These are phyloP conservation scores for Nyctereutes procyonoides DNA, from an alignment of 2,113 vertebrate genomes.

Conservation along the genomic window DNA sequence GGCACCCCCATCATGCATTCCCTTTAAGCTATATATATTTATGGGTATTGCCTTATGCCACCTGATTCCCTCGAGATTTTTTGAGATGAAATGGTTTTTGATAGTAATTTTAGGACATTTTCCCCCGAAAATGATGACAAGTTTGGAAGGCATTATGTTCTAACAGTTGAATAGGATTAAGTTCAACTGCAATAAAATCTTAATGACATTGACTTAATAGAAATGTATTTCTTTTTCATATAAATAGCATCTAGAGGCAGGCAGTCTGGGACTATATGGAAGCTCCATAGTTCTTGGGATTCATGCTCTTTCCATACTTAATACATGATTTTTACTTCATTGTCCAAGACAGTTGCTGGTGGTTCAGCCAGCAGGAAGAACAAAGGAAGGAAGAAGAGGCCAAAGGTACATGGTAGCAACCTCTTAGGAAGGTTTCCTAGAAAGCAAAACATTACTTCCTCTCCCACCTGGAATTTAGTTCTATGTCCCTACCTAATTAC, in stretches of 20 bases:
- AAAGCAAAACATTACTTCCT: neutral
- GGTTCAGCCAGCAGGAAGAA: neutral
- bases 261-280: neutral
- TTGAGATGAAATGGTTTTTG: neutral
- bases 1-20: neutral
- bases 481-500: neutral
- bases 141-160: neutral
- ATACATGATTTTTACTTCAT: neutral
- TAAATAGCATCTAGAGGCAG: neutral
- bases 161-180: neutral
- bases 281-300: neutral
- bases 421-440: neutral
- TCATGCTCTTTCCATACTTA: neutral
- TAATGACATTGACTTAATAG: neutral
- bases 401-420: neutral
- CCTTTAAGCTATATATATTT: neutral
- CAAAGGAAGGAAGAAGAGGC: neutral
- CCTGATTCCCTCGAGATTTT: neutral
- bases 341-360: neutral
- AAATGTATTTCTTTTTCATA: neutral
- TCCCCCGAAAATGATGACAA: neutral
- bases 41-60: neutral
- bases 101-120: neutral
- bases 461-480: neutral
- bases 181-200: neutral